Evolutionary conservation across 2,797 vertebrate species (phyloP).

Genomic region (Tauraco hartlaubi): DNA sequence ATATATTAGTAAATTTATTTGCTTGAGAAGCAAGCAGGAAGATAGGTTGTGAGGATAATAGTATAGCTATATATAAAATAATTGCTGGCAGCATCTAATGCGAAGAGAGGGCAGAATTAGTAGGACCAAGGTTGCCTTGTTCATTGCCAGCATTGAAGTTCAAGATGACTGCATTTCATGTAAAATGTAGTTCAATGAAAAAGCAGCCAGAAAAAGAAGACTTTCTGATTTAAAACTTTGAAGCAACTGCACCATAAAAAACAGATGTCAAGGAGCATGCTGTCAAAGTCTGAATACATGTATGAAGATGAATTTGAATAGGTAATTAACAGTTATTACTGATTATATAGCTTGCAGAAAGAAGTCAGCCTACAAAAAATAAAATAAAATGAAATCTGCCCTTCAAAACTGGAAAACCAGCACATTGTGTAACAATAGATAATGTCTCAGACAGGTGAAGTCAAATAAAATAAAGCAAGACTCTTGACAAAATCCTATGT

Average conservation of each 20-base stretch:
- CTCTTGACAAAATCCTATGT: not conserved
- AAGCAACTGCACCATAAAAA: not conserved
- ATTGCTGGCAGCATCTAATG: not conserved
- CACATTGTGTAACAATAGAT: not conserved
- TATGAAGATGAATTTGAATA: not conserved
- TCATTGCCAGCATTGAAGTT: not conserved
- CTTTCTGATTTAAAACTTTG: not conserved
- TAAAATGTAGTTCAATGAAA: not conserved
- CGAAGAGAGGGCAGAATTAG: not conserved
- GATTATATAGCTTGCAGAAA: not conserved
- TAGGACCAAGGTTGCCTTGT: not conserved
- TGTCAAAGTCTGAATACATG: not conserved
- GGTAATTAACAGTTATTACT: not conserved
- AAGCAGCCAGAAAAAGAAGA: not conserved
- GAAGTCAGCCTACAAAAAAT: not conserved
- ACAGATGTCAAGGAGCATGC: not conserved
- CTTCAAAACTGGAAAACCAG: not conserved
- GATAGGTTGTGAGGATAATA: not conserved
- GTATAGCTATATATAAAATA: not conserved
- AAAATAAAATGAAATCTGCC: not conserved
- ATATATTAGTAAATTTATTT: not conserved
- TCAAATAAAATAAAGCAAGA: not conserved
- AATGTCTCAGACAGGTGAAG: not conserved
- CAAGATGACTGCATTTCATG: not conserved
- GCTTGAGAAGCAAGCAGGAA: not conserved